Evolutionary conservation across 1,140 invertebrate species (phyloP), one percentile per base, ranked within the genome.

Genomic region (Berghia stephanieae): DNA sequence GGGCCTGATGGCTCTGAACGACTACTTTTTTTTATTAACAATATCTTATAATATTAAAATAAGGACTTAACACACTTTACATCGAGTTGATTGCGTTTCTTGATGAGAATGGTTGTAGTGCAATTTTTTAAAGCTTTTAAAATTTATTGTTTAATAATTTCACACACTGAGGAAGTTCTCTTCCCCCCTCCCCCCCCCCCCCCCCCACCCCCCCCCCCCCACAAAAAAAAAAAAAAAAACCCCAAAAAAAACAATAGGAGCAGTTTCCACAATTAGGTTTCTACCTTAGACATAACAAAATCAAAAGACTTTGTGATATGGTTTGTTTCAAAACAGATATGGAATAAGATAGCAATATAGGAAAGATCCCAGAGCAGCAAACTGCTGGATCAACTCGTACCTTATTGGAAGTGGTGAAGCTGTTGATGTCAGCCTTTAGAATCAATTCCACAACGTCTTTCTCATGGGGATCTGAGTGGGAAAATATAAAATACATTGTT

Each of bases 401-500:
- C 81, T 87, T 92, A 83, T 96, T 94, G 1, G 92, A 92, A 85
- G 94, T 92, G 0, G 93, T 94, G 83, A 96, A 92, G 24, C 84
- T 78, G 49, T 84, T 82, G 5, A 91, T 86, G 71, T 93, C 91
- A 31, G 93, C 92, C 31, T 94, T 92, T 6, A 97, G 88, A 0
- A 93, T 93, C 82, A 97, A 88, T 90, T 96, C 95, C 6, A 97
- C 92, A 57, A 96, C 89, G 88, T 95, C 92, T 82, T 83, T 83
- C 36, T 94, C 88, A 82, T 94, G 90, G 0, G 93, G 93, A 90
- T 96, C 95, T 85, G 82, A n/a, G 87, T 84, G 60, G 73, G 78
- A 52, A 57, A 78, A 31, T 63, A 55, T 10, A 74, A 74, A 40
- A 42, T 27, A 71, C 5, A n/a, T n/a, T n/a, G n/a, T n/a, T n/a